A percentile compares a stretch with the other conserved stretches of the same genome.
Evolutionary conservation across 2,888 invertebrate species (phyloP).

Genomic region (Mystacides longicornis): DNA sequence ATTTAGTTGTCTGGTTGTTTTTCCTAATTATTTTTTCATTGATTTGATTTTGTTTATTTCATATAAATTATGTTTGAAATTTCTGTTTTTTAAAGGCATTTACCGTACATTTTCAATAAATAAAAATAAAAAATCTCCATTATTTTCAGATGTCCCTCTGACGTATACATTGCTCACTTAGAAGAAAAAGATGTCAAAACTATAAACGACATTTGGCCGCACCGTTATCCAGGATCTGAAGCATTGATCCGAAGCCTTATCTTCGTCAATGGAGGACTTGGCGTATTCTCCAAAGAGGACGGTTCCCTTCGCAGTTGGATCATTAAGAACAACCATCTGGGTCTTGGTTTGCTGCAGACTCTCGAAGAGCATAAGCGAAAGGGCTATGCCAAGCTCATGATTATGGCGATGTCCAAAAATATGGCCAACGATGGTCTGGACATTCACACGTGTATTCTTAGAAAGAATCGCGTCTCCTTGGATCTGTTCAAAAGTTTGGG

Average conservation of each 20-base stretch:
- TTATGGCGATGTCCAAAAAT: conserved; percentile 31
- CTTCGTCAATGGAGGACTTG: conserved; percentile 33
- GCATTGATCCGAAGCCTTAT: conserved; percentile 31
- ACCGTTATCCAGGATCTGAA: conserved; percentile 25
- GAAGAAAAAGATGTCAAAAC: conserved; percentile 28
- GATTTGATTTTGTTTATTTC: too few species aligned
- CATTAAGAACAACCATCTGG: conserved; percentile 32
- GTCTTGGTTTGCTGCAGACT: conserved; percentile 34
- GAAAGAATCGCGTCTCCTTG: conserved; percentile 32
- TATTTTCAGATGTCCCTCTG: conserved; percentile 32
- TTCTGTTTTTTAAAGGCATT: background rate
- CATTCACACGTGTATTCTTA: conserved; percentile 27
- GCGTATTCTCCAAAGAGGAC: conserved; percentile 33
- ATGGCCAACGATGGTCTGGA: conserved; percentile 32
- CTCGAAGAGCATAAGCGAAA: conserved; percentile 31
- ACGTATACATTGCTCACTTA: conserved; percentile 32
- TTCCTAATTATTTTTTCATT: too few species aligned
- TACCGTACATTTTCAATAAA: background rate
- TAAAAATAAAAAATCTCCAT: background rate
- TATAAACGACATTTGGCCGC: conserved; percentile 27
- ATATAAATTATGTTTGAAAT: background rate
- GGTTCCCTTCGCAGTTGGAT: conserved; percentile 35
- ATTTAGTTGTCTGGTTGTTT: too few species aligned
- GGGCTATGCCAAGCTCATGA: conserved; percentile 35
- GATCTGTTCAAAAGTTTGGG: conserved; percentile 33